Base-by-base conservation (phyloP, 2,113 vertebrate genomes). In the Corythornis cristatus region DNA sequence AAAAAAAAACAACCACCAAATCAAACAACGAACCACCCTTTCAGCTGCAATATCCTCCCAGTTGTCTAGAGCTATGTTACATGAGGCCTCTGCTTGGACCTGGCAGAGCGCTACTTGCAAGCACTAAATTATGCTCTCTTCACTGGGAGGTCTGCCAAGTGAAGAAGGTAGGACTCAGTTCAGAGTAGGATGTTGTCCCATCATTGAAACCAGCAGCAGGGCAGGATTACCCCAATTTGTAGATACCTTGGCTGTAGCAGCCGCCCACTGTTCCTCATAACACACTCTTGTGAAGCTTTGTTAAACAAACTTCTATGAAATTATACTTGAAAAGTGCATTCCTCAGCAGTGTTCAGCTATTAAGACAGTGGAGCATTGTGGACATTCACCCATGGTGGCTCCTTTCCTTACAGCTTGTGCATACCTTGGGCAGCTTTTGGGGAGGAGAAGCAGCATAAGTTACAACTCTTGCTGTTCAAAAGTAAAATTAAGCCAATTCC, bases 151-250 rank as follows among this genome's bases (percentile, higher is more conserved):
- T 65, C 57, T 81, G 92, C 86, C 95, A 51, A 43, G 29, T 0
- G 61, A 68, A 56, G 61, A 1, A 1, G 14, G 57, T 73, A 75
- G 81, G 51, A 53, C 17, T 2, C 31, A 66, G 40, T 23, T 73
- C 37, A 26, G 45, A 78, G 81, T 2, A 17, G 35, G 74, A 84
- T 42, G 42, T 53, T 75, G 86, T 82, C 77, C 45, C 28, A 3
- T 21, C 86, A 57, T 19, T 54, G 12, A 84, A 86, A 67, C 11
- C 76, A 90, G 65, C 86, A 84, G 74, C 26, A 5, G 48, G 77
- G 81, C 80, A 82, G 68, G 70, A 86, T 76, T 90, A 77, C 42
- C 50, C 61, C 46, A 53, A 85, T 91, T 86, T 90, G 84, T 85
- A 72, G 67, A 81, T 79, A 71, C 62, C 67, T 79, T 40, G 71